These are phyloP conservation scores for Coreoperca whiteheadi DNA, from an alignment of 2,113 vertebrate species.

Conservation along the genomic window DNA sequence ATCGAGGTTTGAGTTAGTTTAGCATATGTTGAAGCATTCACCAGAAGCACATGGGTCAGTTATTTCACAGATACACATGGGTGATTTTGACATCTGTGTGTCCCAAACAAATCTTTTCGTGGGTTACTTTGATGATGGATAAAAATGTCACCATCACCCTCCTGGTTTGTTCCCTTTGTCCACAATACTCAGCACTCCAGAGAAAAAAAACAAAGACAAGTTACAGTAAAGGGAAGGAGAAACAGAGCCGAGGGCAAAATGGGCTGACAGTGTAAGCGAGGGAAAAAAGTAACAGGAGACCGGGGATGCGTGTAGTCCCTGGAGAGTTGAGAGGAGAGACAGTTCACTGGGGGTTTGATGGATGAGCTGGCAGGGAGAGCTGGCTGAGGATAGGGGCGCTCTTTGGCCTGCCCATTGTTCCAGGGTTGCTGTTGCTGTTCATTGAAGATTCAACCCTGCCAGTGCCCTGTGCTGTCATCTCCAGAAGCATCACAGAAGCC, in stretches of 20 bases:
- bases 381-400: conserved; percentile 41
- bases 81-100: background rate
- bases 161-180: conserved; percentile 7
- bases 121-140: background rate
- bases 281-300: background rate
- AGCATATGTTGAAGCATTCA: background rate
- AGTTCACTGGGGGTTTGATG: conserved; percentile 56
- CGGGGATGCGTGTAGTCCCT: conserved; percentile 32
- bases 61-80: background rate
- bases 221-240: background rate
- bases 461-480: conserved; percentile 28
- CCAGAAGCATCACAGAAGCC: conserved; percentile 10
- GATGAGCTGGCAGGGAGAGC: conserved; percentile 58
- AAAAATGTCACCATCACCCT: background rate
- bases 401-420: conserved; percentile 56
- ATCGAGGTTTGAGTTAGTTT: background rate
- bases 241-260: background rate
- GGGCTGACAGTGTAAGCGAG: conserved; percentile 6
- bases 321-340: conserved; percentile 50
- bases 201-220: background rate
- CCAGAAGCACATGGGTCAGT: background rate
- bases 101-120: background rate
- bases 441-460: conserved; percentile 54
- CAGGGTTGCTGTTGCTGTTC: conserved; percentile 47
- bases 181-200: background rate